Conservation (phyloP, 2,113 vertebrate genomes). For the Nibea coibor region DNA sequence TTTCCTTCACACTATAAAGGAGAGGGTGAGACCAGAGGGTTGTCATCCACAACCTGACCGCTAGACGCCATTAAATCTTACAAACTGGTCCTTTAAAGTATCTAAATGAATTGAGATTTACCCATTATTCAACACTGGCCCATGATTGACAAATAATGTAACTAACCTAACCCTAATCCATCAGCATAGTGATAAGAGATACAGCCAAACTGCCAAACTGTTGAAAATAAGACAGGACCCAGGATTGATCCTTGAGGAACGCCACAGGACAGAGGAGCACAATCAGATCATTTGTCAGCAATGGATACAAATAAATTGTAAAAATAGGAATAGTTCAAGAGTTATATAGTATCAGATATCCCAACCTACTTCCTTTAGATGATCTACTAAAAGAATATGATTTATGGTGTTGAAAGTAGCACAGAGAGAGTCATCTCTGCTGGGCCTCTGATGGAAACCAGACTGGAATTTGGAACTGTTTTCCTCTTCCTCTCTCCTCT, state of each 20-base stretch:
- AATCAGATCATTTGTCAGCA: not conserved
- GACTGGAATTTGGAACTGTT: slow-evolving; percentile 8
- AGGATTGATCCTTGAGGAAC: slow-evolving; percentile 1
- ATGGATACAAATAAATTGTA: not conserved
- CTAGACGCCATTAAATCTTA: too few species aligned
- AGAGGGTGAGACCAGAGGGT: too few species aligned
- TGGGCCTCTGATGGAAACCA: slow-evolving; percentile 12
- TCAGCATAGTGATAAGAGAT: not conserved
- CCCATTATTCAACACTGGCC: too few species aligned
- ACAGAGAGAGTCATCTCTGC: not conserved
- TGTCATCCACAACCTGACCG: too few species aligned
- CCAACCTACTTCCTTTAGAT: not conserved
- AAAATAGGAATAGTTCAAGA: not conserved
- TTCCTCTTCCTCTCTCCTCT: not conserved
- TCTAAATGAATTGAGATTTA: too few species aligned
- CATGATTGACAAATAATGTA: too few species aligned
- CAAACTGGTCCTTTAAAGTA: too few species aligned
- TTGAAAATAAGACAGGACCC: not conserved
- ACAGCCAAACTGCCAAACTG: too few species aligned
- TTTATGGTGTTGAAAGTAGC: slow-evolving; percentile 13
- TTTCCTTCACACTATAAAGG: too few species aligned
- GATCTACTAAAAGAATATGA: not conserved
- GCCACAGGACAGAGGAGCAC: not conserved
- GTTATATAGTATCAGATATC: not conserved
- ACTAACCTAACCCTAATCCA: too few species aligned